phyloP scores from a whole-genome alignment of 2,113 vertebrate species.

The Phoenicopterus ruber region DNA sequence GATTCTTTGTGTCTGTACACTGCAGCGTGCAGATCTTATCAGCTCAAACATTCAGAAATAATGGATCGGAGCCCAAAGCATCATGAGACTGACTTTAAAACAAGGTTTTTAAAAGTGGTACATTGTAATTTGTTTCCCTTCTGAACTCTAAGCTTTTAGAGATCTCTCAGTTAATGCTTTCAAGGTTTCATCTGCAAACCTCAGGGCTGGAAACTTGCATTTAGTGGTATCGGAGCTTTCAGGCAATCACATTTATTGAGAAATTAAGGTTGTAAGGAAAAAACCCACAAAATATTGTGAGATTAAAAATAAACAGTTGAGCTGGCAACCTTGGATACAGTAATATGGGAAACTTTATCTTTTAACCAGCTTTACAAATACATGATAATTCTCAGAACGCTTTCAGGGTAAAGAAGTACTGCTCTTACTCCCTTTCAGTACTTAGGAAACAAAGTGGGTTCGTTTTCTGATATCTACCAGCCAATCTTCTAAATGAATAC shows the following conservation, averaged over 20 bases:
- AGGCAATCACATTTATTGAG: not conserved
- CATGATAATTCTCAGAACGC: not conserved
- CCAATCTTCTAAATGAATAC: not conserved
- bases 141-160: not conserved
- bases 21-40: not conserved
- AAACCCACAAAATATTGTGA: not conserved
- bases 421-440: not conserved
- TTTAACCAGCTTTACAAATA: not conserved
- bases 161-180: not conserved
- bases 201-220: not conserved
- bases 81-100: not conserved
- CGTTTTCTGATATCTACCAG: not conserved
- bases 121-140: not conserved
- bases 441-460: not conserved
- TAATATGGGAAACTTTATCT: not conserved
- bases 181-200: not conserved
- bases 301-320: not conserved
- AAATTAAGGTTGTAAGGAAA: not conserved
- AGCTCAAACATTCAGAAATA: not conserved
- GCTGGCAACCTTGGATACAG: not conserved
- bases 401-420: not conserved
- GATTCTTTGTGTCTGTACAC: not conserved
- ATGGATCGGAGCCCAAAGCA: not conserved
- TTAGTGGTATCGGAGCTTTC: not conserved
- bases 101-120: not conserved